A percentile compares a stretch with the other conserved stretches of the same genome.
These are phyloP conservation scores for Ophiothrix spiculata DNA, from an alignment of 35 echinoderm and acorn worm species.

Conservation along the genomic window DNA sequence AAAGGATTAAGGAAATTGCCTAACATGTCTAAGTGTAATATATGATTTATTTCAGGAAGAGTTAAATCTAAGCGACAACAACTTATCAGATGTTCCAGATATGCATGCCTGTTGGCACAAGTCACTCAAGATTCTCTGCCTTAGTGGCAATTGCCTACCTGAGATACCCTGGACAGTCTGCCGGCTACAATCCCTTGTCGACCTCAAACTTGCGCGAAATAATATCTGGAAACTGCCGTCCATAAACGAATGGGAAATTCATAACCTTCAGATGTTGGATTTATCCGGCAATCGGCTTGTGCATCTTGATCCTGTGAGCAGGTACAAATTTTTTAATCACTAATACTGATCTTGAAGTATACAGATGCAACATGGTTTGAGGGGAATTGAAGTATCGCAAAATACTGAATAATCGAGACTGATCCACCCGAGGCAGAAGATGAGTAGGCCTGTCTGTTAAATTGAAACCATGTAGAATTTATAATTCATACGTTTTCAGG, in stretches of 20 bases:
- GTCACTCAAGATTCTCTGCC: constrained; percentile 25
- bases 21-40: too few relatives aligned
- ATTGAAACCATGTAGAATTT: too few relatives aligned
- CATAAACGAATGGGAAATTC: constrained; percentile 27
- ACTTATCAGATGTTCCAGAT: constrained; percentile 40
- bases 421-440: too few relatives aligned
- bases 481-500: too few relatives aligned
- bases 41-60: too few relatives aligned
- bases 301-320: not conserved
- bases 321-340: too few relatives aligned
- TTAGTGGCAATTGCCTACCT: constrained; percentile 39
- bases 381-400: too few relatives aligned
- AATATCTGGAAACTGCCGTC: constrained; percentile 26
- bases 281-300: not conserved
- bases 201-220: constrained; percentile 47
- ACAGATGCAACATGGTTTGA: too few relatives aligned
- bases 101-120: constrained; percentile 49
- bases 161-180: constrained; percentile 46
- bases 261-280: constrained; percentile 29
- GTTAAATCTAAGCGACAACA: constrained; percentile 33
- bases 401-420: too few relatives aligned
- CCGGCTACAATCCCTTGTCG: constrained; percentile 34
- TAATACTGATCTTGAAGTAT: too few relatives aligned
- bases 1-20: too few relatives aligned
- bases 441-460: too few relatives aligned